Evolutionary conservation across 2,113 vertebrate genomes (phyloP), one percentile per base, ranked within the genome.

Genomic region (Eleginops maclovinus): DNA sequence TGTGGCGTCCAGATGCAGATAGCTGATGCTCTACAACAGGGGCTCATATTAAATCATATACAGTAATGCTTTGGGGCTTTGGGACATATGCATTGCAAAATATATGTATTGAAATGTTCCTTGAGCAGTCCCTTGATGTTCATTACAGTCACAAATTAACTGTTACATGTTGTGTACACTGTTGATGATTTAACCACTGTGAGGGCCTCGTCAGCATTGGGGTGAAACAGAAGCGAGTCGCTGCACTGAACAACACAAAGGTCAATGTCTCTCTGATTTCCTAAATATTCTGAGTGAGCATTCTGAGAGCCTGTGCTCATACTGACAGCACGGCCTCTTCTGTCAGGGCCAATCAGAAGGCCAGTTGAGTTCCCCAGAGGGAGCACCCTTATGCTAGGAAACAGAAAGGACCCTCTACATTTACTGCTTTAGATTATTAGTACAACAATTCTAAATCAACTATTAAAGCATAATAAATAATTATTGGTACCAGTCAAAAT

Each of bases 1-100:
- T 62, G 47, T 60, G 72, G 24, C 16, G 13, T 54, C 17, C 40
- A 31, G 69, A 82, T 59, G 5, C 51, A 41, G 56, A 50, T 53
- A 36, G 60, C 47, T 40, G 22, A 59, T 47, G 41, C 21, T 16
- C 24, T 8, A 22, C 5, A 22, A 51, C 28, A 31, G 22, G 58
- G 17, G 11, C 21, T 46, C 36, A 55, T 4, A 67, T 28, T 40
- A 49, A 64, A 59, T 65, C 51, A 50, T 17, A 15, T 24, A 40
- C 17, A 49, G 44, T 19, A 24, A 19, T 40, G 24, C 9, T 40
- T 40, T 49, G 19, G 22, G 13, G 43, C n/a, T 14, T 65, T 65
- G 17, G 61, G n/a, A n/a, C n/a, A n/a, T n/a, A 22, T n/a, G 9
- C 7, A 64, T 26, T 19, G 4, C 19, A 19, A 47, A 24, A 22